Percentiles rank a stretch among this genome's conserved stretches.
Evolutionary conservation across 2,113 vertebrate species (phyloP).

Genomic region (Saiga tatarica): DNA sequence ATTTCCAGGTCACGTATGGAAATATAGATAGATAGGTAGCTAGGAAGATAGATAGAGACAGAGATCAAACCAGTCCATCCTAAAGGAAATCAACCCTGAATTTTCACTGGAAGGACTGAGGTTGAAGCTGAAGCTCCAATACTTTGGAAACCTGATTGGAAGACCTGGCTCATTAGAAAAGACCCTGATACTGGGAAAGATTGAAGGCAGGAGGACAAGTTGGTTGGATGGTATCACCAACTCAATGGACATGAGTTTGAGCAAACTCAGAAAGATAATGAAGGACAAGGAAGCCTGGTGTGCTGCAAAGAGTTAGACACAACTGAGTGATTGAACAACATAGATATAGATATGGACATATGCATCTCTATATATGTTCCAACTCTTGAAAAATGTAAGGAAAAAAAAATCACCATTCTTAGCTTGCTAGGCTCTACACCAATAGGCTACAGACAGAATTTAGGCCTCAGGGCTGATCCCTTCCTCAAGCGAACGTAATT

Average conservation of each 20-base stretch:
- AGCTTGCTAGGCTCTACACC: not conserved
- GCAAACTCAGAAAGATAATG: not conserved
- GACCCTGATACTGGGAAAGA: not conserved
- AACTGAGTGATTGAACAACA: not conserved
- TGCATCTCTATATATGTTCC: not conserved
- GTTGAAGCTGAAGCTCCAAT: not conserved
- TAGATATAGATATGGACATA: not conserved
- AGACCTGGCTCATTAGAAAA: not conserved
- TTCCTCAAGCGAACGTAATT: not conserved
- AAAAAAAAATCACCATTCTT: not conserved
- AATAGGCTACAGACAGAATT: not conserved
- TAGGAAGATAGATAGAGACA: not conserved
- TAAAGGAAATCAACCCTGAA: not conserved
- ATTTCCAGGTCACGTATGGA: conserved; percentile 4
- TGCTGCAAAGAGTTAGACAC: not conserved
- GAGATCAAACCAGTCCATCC: not conserved
- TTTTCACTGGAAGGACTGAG: not conserved
- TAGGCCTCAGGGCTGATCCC: not conserved
- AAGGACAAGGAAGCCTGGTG: not conserved
- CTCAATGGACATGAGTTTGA: not conserved
- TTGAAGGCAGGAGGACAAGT: not conserved
- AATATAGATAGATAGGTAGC: not conserved
- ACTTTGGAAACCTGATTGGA: not conserved
- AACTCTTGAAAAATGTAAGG: conserved; percentile 30
- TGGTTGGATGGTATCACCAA: not conserved